Evolutionary conservation across 2,113 vertebrate species (phyloP).

Genomic region (Lonchura striata): DNA sequence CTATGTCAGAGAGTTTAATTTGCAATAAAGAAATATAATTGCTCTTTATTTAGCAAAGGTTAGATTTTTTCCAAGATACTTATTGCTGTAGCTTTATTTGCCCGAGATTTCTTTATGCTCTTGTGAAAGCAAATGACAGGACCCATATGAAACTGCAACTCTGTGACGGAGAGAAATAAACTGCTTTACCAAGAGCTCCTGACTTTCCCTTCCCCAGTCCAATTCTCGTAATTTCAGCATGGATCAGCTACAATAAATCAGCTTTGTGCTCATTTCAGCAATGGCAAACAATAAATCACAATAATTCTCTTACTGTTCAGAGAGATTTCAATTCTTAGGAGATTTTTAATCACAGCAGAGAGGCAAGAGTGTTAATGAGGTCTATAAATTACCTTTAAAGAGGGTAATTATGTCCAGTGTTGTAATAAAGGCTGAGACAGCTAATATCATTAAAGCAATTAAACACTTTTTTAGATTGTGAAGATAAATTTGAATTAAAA

Average conservation of each 20-base stretch:
- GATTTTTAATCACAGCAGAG: constrained; percentile 75
- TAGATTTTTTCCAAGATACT: neutral
- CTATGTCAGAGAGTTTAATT: neutral
- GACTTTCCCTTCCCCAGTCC: constrained; percentile 17
- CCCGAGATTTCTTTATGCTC: neutral
- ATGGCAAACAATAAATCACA: constrained; percentile 68
- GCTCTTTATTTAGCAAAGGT: neutral
- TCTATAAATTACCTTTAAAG: constrained; percentile 80
- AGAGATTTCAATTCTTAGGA: constrained; percentile 74
- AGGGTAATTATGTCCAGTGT: constrained; percentile 74
- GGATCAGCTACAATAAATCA: constrained; percentile 64
- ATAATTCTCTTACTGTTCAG: constrained; percentile 69
- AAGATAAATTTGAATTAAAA: constrained; percentile 77
- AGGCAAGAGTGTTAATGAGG: constrained; percentile 82
- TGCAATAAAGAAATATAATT: neutral
- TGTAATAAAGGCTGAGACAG: constrained; percentile 67
- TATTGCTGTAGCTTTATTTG: neutral
- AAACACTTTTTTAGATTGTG: constrained; percentile 73
- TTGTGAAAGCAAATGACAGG: neutral
- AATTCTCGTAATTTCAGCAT: constrained; percentile 63
- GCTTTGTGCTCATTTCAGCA: constrained; percentile 48
- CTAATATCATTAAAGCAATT: constrained; percentile 79
- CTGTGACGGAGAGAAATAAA: neutral
- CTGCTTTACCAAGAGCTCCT: constrained; percentile 16
- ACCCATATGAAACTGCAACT: constrained; percentile 34